Conservation (phyloP, 2,888 invertebrate genomes). For the Carabus problematicus region DNA sequence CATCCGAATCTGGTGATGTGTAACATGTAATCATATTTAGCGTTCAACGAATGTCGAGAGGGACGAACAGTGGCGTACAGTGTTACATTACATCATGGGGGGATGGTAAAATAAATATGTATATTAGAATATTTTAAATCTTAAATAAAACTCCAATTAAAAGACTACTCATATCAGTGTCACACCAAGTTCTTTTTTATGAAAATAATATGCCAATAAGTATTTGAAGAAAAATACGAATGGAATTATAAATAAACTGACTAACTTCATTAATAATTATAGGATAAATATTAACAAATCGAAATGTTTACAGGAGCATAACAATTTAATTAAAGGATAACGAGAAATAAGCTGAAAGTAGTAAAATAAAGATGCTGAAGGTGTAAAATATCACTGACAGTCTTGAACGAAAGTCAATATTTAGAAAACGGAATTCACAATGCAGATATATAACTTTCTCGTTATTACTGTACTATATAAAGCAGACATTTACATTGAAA, state of each 20-base stretch:
- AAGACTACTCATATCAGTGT: not conserved
- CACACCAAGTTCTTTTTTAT: not conserved
- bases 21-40: constrained; percentile 12
- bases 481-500: not conserved
- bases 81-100: not conserved
- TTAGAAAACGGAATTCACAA: not conserved
- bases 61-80: not conserved
- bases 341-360: too few species aligned
- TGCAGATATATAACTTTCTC: not conserved
- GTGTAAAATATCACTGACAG: too few species aligned
- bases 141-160: not conserved
- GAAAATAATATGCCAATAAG: not conserved
- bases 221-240: not conserved
- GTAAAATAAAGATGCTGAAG: too few species aligned
- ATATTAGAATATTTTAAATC: too few species aligned
- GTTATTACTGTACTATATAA: not conserved
- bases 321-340: too few species aligned
- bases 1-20: constrained; percentile 11
- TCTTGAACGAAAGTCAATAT: not conserved
- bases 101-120: too few species aligned
- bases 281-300: too few species aligned
- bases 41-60: not conserved
- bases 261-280: too few species aligned
- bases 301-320: too few species aligned
- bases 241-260: too few species aligned